phyloP scores from a whole-genome alignment of 92 coral and sea anemone genomes.

The Diadumene lineata region DNA sequence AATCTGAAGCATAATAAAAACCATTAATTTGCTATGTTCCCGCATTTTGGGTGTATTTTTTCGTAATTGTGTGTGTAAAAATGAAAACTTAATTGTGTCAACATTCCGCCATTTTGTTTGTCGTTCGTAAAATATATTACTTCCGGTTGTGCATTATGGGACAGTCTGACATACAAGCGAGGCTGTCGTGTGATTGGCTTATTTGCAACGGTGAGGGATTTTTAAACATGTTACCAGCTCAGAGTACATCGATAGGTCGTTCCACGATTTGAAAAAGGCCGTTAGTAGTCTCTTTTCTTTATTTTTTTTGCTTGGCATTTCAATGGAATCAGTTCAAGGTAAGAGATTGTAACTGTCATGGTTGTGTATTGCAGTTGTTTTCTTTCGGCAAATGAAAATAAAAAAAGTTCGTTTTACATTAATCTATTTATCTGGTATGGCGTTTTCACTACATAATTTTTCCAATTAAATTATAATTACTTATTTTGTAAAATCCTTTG shows the following conservation, averaged over 20 bases:
- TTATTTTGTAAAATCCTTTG: no score
- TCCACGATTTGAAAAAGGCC: constrained; percentile 1
- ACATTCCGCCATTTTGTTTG: constrained; percentile 34
- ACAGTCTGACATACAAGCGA: constrained; percentile 12
- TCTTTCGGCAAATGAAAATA: background rate
- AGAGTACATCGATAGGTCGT: constrained; percentile 41
- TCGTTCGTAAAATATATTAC: constrained; percentile 7
- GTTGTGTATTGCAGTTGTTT: background rate
- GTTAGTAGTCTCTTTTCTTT: background rate
- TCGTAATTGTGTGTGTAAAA: background rate
- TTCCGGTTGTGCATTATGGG: constrained; percentile 57
- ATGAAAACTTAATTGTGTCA: background rate
- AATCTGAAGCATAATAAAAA: constrained; percentile 8
- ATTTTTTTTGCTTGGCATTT: background rate
- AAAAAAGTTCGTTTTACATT: no score
- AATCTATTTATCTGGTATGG: no score
- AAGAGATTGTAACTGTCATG: background rate
- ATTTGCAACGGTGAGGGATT: constrained; percentile 46
- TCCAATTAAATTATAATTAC: no score
- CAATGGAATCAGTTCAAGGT: constrained; percentile 23
- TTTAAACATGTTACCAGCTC: constrained; percentile 52
- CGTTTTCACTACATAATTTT: no score
- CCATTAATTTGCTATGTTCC: background rate
- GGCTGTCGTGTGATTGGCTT: constrained; percentile 66
- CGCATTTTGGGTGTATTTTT: constrained; percentile 4